Evolutionary conservation across 2,888 invertebrate genomes (phyloP).

Genomic region (Coleophora flavipennella): DNA sequence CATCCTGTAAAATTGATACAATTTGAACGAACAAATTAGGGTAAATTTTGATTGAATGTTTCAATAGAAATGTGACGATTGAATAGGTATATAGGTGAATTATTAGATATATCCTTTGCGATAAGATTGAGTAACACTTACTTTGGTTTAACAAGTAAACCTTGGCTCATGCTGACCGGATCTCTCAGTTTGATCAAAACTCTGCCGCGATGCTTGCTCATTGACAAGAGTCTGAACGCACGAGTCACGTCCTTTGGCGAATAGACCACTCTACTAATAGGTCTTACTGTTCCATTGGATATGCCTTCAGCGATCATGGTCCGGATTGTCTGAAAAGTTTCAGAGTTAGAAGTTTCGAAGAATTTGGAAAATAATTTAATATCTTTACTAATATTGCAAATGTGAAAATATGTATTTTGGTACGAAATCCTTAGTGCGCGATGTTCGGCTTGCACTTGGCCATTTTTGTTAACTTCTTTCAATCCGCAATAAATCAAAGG

Average conservation of each 20-base stretch:
- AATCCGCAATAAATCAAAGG: too few relatives aligned
- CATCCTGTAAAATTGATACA: constrained; percentile 22
- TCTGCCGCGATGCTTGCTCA: constrained; percentile 74
- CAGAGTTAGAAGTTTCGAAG: constrained; percentile 24
- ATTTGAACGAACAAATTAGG: neutral
- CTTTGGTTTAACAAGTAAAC: constrained; percentile 26
- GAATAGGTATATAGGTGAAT: too few relatives aligned
- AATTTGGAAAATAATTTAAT: neutral
- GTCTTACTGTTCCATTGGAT: constrained; percentile 75
- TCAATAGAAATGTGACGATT: too few relatives aligned
- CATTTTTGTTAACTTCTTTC: too few relatives aligned
- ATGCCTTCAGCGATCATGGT: constrained; percentile 75
- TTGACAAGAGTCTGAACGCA: constrained; percentile 75
- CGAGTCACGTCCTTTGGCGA: constrained; percentile 73
- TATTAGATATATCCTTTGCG: neutral
- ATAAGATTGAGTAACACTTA: constrained; percentile 11
- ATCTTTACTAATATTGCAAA: too few relatives aligned
- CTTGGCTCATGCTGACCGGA: constrained; percentile 17
- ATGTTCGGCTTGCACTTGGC: too few relatives aligned
- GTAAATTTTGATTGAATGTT: too few relatives aligned
- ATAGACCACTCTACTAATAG: constrained; percentile 77
- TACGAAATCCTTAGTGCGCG: too few relatives aligned
- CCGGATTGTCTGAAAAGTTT: constrained; percentile 65
- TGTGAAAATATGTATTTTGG: too few relatives aligned
- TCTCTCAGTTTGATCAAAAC: constrained; percentile 31